Evolutionary conservation across 1,140 invertebrate genomes (phyloP), one percentile per base, ranked within the genome.

Genomic region (Helicorthomorpha holstii): DNA sequence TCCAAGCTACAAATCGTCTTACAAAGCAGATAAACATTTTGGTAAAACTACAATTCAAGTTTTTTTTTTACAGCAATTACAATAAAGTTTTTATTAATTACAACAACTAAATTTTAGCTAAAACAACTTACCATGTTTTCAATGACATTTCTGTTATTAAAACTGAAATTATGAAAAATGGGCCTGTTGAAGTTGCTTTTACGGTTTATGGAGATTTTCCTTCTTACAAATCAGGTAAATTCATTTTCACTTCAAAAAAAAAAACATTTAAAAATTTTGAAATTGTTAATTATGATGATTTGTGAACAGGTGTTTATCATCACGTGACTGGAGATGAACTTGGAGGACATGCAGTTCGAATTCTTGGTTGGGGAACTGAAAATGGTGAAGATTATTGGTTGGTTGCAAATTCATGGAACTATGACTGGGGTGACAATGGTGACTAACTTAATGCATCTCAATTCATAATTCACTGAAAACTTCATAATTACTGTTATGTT

Each of bases 321-420:
- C 85, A 92, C 63, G 76, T 77, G 1, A 67, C 73, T 49, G 87
- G 88, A 38, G 65, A 73, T 23, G 73, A 70, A 22, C 71, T 91
- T 25, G 90, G 89, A 27, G 88, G 89, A 12, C 90, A 95, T 69
- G 90, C 91, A 23, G 80, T 94, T 42, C 82, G 82, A 61, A 83
- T 95, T 27, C 67, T 94, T 12, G 90, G 90, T 23, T 92, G 85
- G 82, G 88, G 88, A 22, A 76, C 77, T 2, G 86, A 90, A 62
- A 75, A 82, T 51, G 76, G 75, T 0, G 75, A 73, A 29, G 81
- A 82, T 27, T 95, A 92, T 64, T 95, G 90, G 90, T 72, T 89
- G 1, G 76, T 89, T 58, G 88, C 84, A 41, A 94, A 94, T 69
- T 91, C 86, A 0, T 94, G 89, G 89, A 93, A 93, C 66, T 70